These are phyloP conservation scores for Bombus waltoni DNA, from an alignment of 1,140 invertebrate species.

Conservation along the genomic window DNA sequence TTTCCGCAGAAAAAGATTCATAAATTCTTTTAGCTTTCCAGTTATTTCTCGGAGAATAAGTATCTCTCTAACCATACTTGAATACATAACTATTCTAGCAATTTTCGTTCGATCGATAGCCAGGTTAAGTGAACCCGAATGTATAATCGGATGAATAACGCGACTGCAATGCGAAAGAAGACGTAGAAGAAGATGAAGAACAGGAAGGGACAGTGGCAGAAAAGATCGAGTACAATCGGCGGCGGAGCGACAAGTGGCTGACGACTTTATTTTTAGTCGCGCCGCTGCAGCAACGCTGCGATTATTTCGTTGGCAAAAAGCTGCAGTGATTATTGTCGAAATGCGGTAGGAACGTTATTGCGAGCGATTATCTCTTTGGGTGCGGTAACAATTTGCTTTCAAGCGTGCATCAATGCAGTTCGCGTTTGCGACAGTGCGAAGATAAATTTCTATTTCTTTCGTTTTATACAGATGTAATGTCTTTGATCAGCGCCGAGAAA, in stretches of 20 bases:
- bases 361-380: conserved; percentile 21
- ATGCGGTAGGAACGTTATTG: conserved; percentile 13
- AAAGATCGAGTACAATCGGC: conserved; percentile 29
- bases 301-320: conserved; percentile 23
- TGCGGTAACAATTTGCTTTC: conserved; percentile 12
- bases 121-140: neutral
- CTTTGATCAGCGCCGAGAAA: neutral
- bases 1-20: too few species aligned
- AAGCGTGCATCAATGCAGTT: neutral
- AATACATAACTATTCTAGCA: neutral
- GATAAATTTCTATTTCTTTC: conserved; percentile 10
- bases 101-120: conserved; percentile 7
- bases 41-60: too few species aligned
- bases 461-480: neutral
- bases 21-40: too few species aligned
- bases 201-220: conserved; percentile 12
- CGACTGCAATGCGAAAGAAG: neutral
- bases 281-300: neutral
- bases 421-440: neutral
- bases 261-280: conserved; percentile 38
- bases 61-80: too few species aligned
- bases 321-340: conserved; percentile 28
- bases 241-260: conserved; percentile 25
- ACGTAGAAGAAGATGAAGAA: neutral
- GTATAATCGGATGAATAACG: conserved; percentile 40